Conservation (phyloP, 1,140 invertebrate species). For the Caerostris extrusa region DNA sequence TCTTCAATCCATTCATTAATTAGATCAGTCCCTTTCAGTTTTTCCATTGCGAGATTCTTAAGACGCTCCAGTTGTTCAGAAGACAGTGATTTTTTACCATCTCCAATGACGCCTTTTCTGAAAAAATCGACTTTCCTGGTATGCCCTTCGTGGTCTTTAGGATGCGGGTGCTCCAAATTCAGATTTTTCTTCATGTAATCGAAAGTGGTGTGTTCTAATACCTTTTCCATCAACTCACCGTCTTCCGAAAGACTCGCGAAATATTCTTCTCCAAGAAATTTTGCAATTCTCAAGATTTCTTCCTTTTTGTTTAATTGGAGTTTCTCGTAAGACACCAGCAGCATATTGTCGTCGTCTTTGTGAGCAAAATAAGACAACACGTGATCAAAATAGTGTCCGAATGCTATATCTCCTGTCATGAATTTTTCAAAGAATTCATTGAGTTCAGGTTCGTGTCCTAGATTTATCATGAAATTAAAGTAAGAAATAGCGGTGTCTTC, state of each 20-base stretch:
- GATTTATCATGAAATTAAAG: conserved; percentile 50
- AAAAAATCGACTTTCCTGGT: conserved; percentile 39
- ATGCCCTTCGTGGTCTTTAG: not conserved
- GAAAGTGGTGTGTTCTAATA: conserved; percentile 54
- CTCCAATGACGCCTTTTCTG: conserved; percentile 66
- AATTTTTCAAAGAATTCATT: conserved; percentile 74
- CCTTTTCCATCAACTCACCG: not conserved
- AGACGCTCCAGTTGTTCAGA: not conserved
- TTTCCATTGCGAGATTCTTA: not conserved
- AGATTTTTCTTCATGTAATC: conserved; percentile 70
- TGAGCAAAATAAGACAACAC: conserved; percentile 78
- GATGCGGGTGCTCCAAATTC: not conserved
- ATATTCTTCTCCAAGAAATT: conserved; percentile 81
- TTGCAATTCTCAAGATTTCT: conserved; percentile 60
- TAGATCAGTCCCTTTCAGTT: conserved; percentile 2
- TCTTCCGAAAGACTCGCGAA: not conserved
- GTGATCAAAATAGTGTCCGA: conserved; percentile 79
- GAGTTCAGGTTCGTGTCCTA: not conserved
- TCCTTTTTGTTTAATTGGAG: conserved; percentile 50
- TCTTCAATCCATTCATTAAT: conserved; percentile 25
- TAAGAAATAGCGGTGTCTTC: conserved; percentile 75
- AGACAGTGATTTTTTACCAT: conserved; percentile 34
- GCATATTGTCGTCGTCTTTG: conserved; percentile 78
- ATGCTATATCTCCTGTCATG: conserved; percentile 49
- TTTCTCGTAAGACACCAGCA: conserved; percentile 79